phyloP scores from a whole-genome alignment of 1,140 invertebrate genomes.

The Bombus sibiricus region DNA sequence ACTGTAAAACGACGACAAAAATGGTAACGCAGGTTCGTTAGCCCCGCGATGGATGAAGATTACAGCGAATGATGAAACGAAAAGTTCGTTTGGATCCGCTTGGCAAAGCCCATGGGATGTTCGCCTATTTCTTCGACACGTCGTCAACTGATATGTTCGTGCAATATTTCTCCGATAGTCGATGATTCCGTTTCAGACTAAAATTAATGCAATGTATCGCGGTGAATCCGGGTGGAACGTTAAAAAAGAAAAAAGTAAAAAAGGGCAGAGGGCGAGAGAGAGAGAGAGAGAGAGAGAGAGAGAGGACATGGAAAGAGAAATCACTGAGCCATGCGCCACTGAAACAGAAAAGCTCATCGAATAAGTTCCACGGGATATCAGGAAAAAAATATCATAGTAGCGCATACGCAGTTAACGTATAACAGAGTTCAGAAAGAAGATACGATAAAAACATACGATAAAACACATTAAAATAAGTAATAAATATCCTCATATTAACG shows the following conservation, averaged over 20 bases:
- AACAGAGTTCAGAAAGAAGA: no score
- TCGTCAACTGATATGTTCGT: conserved; percentile 9
- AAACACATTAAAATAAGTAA: not conserved
- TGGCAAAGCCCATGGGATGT: not conserved
- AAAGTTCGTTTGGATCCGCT: conserved; percentile 13
- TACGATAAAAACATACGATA: not conserved
- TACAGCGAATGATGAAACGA: conserved; percentile 16
- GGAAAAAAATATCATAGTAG: not conserved
- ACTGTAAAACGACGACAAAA: not conserved
- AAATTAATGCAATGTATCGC: conserved; percentile 38
- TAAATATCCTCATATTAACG: not conserved
- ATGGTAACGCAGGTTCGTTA: not conserved
- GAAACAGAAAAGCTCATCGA: conserved; percentile 35
- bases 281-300: no score
- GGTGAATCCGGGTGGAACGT: not conserved
- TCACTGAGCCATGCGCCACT: conserved; percentile 28
- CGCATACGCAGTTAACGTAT: not conserved
- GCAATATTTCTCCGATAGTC: conserved; percentile 37
- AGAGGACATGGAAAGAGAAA: not conserved
- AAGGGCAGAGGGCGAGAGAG: not conserved
- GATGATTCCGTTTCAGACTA: conserved; percentile 30
- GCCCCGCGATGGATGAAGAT: not conserved
- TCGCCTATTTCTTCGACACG: conserved; percentile 41
- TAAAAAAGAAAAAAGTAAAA: not conserved
- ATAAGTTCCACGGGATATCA: conserved; percentile 3